Percentiles rank a stretch among this genome's conserved stretches.
These are phyloP conservation scores for Dione juno DNA, from an alignment of 2,888 invertebrate species.

Conservation along the genomic window DNA sequence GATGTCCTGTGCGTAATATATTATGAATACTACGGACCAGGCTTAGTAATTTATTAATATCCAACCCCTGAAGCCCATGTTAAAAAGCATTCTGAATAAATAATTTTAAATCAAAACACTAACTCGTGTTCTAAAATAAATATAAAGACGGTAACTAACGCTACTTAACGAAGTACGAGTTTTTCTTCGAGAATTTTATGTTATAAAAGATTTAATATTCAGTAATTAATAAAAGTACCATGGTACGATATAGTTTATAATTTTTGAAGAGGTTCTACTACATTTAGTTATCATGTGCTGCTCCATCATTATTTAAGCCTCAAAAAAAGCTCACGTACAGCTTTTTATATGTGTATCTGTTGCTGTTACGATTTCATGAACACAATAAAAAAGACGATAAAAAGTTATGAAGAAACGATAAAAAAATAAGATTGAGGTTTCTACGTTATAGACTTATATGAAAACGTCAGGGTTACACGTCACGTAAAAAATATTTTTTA, in stretches of 20 bases:
- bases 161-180: background rate
- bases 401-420: conserved; percentile 10
- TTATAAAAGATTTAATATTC: no score
- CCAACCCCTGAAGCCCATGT: conserved; percentile 24
- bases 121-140: conserved; percentile 24
- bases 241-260: no score
- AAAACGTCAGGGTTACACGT: background rate
- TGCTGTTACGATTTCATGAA: conserved; percentile 15
- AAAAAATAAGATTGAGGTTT: conserved; percentile 17
- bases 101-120: conserved; percentile 36
- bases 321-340: background rate
- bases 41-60: conserved; percentile 32
- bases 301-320: background rate
- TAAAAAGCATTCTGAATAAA: conserved; percentile 36
- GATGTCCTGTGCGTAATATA: conserved; percentile 31
- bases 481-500: background rate
- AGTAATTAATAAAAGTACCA: background rate
- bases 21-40: conserved; percentile 33
- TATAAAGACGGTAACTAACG: conserved; percentile 2
- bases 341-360: conserved; percentile 10
- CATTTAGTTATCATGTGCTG: background rate
- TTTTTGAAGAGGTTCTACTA: background rate
- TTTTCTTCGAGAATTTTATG: no score
- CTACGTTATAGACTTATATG: conserved; percentile 1
- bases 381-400: conserved; percentile 19